These are phyloP conservation scores for Poeciliopsis retropinna DNA, from an alignment of 2,113 vertebrate species.

Conservation along the genomic window DNA sequence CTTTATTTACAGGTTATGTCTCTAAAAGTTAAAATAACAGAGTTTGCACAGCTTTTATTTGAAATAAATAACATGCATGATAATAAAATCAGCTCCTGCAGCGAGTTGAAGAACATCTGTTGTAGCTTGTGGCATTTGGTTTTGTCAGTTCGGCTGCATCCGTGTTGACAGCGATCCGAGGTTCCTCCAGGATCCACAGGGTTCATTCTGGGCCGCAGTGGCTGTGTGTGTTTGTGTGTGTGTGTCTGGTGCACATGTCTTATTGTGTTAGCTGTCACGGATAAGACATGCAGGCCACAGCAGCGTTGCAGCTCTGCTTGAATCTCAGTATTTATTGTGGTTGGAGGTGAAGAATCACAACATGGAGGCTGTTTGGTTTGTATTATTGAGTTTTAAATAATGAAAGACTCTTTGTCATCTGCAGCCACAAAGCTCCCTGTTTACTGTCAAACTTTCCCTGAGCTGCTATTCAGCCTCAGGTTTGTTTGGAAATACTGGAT, in stretches of 20 bases:
- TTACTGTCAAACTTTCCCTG: neutral
- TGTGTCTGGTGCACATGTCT: conserved; percentile 7
- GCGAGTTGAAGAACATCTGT: neutral
- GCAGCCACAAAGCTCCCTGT: no score
- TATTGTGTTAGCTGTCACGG: conserved; percentile 10
- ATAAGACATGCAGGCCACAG: neutral
- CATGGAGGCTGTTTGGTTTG: neutral
- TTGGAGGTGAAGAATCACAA: neutral
- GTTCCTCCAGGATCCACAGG: conserved; percentile 30
- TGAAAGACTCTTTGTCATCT: neutral
- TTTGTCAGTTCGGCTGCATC: conserved; percentile 1
- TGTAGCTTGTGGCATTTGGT: neutral
- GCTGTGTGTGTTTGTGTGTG: neutral
- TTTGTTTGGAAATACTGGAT: neutral
- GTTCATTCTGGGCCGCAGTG: conserved; percentile 20
- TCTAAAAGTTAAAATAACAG: no score
- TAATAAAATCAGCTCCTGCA: neutral
- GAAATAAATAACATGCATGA: neutral
- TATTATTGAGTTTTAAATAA: neutral
- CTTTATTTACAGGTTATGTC: no score
- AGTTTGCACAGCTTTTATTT: neutral
- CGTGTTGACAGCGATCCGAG: conserved; percentile 27
- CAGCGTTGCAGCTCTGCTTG: neutral
- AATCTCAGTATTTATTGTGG: no score
- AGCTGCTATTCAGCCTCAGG: neutral